phyloP scores from a whole-genome alignment of 2,113 vertebrate genomes.

The Tauraco erythrolophus region DNA sequence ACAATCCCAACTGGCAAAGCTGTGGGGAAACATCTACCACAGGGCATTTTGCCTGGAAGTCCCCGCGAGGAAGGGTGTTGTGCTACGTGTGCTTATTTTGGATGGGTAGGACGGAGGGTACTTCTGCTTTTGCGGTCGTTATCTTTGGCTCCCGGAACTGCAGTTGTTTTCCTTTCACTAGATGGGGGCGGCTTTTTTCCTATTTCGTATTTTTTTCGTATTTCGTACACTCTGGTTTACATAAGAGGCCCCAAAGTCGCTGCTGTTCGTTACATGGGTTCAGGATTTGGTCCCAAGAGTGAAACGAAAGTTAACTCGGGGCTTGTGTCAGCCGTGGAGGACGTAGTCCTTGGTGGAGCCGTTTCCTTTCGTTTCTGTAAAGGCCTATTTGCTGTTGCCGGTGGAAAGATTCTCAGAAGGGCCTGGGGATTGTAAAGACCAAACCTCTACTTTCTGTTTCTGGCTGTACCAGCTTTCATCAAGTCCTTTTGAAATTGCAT shows the following conservation, averaged over 20 bases:
- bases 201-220: no score
- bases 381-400: not conserved
- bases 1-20: accelerated
- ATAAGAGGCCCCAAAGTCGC: not conserved
- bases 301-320: not conserved
- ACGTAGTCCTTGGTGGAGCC: accelerated
- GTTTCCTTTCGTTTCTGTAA: not conserved
- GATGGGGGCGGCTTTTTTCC: not conserved
- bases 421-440: not conserved
- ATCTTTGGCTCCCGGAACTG: slow-evolving; percentile 8
- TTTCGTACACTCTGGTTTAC: not conserved
- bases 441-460: not conserved
- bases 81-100: not conserved
- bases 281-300: not conserved
- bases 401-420: not conserved
- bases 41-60: slow-evolving; percentile 28
- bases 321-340: not conserved
- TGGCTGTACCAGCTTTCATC: not conserved
- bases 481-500: not conserved
- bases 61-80: not conserved
- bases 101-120: not conserved
- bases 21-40: accelerated
- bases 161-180: slow-evolving; percentile 40
- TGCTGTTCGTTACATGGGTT: not conserved
- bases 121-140: slow-evolving; percentile 45